Conservation (phyloP, 2,113 vertebrate genomes). For the Otis tarda region DNA sequence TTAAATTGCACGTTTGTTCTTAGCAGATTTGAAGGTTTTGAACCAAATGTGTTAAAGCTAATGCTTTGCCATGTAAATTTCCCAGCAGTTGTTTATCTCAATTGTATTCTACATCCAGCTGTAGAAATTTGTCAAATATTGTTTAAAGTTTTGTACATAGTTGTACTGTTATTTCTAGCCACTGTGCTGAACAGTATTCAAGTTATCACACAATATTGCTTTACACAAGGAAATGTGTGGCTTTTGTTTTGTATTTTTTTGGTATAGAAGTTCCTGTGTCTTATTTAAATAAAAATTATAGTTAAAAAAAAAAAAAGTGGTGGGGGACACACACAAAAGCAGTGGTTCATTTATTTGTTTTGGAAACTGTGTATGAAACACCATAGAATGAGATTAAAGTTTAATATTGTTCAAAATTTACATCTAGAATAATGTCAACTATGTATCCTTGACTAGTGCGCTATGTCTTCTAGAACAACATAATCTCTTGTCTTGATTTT, state of each 20-base stretch:
- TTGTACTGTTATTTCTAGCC: slow-evolving; percentile 81
- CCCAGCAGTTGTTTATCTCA: slow-evolving; percentile 77
- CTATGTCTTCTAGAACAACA: background rate
- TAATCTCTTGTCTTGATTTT: background rate
- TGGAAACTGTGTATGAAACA: background rate
- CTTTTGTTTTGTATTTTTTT: slow-evolving; percentile 88
- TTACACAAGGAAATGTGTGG: slow-evolving; percentile 83
- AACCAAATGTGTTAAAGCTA: slow-evolving; percentile 79
- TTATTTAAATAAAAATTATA: slow-evolving; percentile 95
- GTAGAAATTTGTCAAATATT: slow-evolving; percentile 78
- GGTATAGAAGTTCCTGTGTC: slow-evolving; percentile 88
- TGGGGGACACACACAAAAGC: background rate
- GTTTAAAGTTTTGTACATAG: slow-evolving; percentile 83
- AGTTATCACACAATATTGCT: slow-evolving; percentile 81
- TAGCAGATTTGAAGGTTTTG: slow-evolving; percentile 72
- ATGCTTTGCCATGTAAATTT: slow-evolving; percentile 78
- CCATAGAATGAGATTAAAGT: background rate
- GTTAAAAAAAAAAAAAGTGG: slow-evolving; percentile 60
- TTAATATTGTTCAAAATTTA: background rate
- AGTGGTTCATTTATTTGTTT: slow-evolving; percentile 21
- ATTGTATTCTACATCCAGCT: slow-evolving; percentile 77
- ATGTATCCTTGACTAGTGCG: background rate
- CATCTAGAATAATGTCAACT: background rate
- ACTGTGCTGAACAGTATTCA: slow-evolving; percentile 82
- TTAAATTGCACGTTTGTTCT: slow-evolving; percentile 76